Percentiles rank a stretch among this genome's conserved stretches.
Conservation (phyloP, 2,888 invertebrate species). For the Andrena marginata region DNA sequence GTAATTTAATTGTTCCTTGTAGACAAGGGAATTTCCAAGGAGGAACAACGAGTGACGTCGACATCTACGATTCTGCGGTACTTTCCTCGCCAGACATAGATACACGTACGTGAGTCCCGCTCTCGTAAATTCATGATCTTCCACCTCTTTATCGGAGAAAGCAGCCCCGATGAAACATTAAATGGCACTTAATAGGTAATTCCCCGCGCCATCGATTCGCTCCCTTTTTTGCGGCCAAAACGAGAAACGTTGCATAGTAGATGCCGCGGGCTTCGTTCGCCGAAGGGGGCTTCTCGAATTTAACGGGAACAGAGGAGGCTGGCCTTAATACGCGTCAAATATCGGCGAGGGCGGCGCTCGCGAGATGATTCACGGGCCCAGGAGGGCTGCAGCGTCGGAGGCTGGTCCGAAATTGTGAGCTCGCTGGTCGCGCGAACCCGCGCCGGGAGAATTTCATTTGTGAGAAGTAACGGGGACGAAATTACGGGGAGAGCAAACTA, state of each 20-base stretch:
- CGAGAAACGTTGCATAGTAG: neutral
- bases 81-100: too few relatives aligned
- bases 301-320: neutral
- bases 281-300: conserved; percentile 1
- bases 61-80: too few relatives aligned
- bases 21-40: too few relatives aligned
- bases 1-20: too few relatives aligned
- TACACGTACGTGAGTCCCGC: too few relatives aligned
- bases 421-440: conserved; percentile 11
- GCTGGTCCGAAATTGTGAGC: conserved; percentile 36
- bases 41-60: too few relatives aligned
- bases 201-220: too few relatives aligned
- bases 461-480: conserved; percentile 55
- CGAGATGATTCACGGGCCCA: conserved; percentile 35
- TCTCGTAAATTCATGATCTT: too few relatives aligned
- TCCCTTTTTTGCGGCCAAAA: neutral
- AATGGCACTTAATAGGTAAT: too few relatives aligned
- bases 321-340: conserved; percentile 4
- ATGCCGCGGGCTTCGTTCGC: neutral
- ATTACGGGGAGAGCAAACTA: conserved; percentile 61
- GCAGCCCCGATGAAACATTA: too few relatives aligned
- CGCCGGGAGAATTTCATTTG: conserved; percentile 53
- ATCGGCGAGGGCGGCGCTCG: conserved; percentile 8
- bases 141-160: too few relatives aligned
- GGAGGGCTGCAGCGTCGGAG: neutral